A percentile compares a stretch with the other conserved stretches of the same genome.
These are phyloP conservation scores for Euphonia xanthogaster DNA, from an alignment of 2,797 vertebrate genomes.

Conservation along the genomic window DNA sequence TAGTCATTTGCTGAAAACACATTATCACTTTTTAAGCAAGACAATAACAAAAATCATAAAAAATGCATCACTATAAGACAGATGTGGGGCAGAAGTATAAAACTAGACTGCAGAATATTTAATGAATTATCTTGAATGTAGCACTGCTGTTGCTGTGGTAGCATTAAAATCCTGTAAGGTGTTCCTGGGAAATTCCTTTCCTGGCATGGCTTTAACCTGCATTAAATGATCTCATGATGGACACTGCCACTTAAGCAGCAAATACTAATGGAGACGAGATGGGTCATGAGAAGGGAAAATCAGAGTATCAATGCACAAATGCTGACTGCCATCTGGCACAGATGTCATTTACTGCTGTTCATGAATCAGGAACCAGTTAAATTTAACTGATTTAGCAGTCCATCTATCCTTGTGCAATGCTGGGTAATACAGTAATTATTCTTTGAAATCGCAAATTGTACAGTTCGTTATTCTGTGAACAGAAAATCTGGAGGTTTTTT, in stretches of 20 bases:
- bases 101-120: neutral
- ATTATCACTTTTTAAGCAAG: neutral
- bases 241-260: conserved; percentile 3
- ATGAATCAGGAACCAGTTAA: conserved; percentile 62
- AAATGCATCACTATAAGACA: neutral
- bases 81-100: neutral
- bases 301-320: neutral
- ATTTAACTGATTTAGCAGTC: conserved; percentile 43
- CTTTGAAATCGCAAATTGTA: neutral
- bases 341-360: conserved; percentile 63
- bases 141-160: neutral
- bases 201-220: neutral
- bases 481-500: neutral
- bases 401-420: neutral
- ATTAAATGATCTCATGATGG: neutral
- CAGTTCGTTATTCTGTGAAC: neutral
- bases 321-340: conserved; percentile 66
- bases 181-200: neutral
- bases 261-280: neutral
- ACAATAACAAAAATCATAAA: neutral
- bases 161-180: neutral
- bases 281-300: neutral
- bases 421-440: conserved; percentile 30
- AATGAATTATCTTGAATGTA: neutral
- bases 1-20: neutral